These are phyloP conservation scores for Neodiprion virginianus DNA, from an alignment of 1,140 invertebrate genomes.

Conservation along the genomic window DNA sequence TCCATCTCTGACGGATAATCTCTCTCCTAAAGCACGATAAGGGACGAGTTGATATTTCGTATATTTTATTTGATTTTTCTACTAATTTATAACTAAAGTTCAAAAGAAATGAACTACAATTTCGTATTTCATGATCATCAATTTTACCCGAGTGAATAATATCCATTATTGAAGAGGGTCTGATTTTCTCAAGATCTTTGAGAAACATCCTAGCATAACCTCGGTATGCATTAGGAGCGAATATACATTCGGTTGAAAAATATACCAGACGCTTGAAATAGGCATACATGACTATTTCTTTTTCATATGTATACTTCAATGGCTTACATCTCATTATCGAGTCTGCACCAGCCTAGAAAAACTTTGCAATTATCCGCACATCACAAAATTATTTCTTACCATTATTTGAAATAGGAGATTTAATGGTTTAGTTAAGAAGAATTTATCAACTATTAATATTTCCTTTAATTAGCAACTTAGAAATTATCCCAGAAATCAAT, in stretches of 20 bases:
- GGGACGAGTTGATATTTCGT: slow-evolving; percentile 6
- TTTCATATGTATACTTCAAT: slow-evolving; percentile 98
- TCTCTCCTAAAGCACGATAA: slow-evolving; percentile 75
- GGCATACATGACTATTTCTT: slow-evolving; percentile 99
- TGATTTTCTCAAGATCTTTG: slow-evolving; percentile 95
- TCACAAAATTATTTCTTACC: slow-evolving; percentile 1
- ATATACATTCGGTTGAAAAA: slow-evolving; percentile 99
- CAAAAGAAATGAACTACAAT: slow-evolving; percentile 19
- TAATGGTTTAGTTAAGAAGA: too few relatives aligned
- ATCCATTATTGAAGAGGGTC: slow-evolving; percentile 94
- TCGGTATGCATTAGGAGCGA: slow-evolving; percentile 97
- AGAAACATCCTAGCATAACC: slow-evolving; percentile 92
- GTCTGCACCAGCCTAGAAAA: slow-evolving; percentile 79
- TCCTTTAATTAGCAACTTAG: background rate
- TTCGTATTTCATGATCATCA: slow-evolving; percentile 6
- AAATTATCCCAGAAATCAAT: too few relatives aligned
- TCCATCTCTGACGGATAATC: slow-evolving; percentile 80
- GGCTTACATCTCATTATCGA: slow-evolving; percentile 94
- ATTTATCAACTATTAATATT: slow-evolving; percentile 21
- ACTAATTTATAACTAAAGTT: slow-evolving; percentile 19
- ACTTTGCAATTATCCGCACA: slow-evolving; percentile 6
- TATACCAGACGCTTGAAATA: slow-evolving; percentile 98
- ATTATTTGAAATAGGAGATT: background rate
- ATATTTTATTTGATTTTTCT: background rate
- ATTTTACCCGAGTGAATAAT: slow-evolving; percentile 92